These are phyloP conservation scores for Cephalopachus bancanus DNA, from an alignment of 2,797 vertebrate species.

Conservation along the genomic window DNA sequence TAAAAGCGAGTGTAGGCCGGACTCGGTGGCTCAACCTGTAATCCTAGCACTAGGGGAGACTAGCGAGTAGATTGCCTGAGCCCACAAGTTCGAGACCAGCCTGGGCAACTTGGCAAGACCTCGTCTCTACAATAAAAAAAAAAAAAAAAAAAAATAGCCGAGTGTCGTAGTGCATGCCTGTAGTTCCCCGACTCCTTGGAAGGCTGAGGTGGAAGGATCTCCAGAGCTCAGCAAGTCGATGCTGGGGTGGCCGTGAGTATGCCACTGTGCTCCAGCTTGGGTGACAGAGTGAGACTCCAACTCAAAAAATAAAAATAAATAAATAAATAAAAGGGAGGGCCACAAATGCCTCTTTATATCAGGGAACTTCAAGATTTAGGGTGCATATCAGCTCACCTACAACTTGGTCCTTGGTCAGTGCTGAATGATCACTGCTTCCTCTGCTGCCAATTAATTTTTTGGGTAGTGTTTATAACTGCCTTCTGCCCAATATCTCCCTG, in stretches of 20 bases:
- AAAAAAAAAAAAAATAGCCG: background rate
- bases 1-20: background rate
- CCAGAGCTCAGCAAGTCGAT: too few relatives aligned
- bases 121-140: background rate
- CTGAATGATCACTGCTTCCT: background rate
- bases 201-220: background rate
- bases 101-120: background rate
- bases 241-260: background rate
- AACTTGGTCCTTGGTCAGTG: background rate
- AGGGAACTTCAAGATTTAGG: background rate
- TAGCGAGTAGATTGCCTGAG: fast-evolving
- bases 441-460: fast-evolving
- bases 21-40: background rate
- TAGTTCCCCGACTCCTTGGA: background rate
- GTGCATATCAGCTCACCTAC: too few relatives aligned
- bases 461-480: background rate
- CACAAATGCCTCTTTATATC: background rate
- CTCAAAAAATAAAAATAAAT: background rate
- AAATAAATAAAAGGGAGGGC: background rate
- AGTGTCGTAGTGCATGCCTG: background rate
- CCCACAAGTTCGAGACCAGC: background rate
- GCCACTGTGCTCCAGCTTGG: background rate
- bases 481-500: background rate
- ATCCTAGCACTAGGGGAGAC: background rate
- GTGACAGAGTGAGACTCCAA: background rate